phyloP scores from a whole-genome alignment of 2,888 invertebrate species.

The Cremastinae sp. region DNA sequence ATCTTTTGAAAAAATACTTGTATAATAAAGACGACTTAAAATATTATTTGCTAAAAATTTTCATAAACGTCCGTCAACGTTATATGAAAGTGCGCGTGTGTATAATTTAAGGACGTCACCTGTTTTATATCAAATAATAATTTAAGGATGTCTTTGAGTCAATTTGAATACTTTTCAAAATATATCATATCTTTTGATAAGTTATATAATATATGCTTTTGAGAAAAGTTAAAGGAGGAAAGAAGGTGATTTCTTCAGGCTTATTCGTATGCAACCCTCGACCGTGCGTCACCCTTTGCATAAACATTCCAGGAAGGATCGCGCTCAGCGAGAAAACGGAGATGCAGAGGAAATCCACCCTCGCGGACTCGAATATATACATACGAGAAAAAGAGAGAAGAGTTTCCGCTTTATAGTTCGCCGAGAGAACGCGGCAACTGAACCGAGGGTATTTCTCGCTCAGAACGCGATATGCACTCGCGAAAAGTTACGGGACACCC shows the following conservation, averaged over 20 bases:
- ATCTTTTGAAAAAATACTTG: too few species aligned
- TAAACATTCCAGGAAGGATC: constrained; percentile 62
- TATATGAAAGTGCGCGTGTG: too few species aligned
- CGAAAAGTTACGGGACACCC: constrained; percentile 37
- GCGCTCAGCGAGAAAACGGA: constrained; percentile 11
- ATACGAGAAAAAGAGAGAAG: constrained; percentile 45
- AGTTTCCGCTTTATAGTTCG: constrained; percentile 15
- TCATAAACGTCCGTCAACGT: too few species aligned
- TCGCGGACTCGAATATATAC: constrained; percentile 13
- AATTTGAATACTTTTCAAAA: too few species aligned
- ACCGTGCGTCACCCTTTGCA: constrained; percentile 60
- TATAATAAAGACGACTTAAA: too few species aligned
- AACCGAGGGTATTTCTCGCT: constrained; percentile 39
- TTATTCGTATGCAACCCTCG: constrained; percentile 22
- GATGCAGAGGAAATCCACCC: background rate
- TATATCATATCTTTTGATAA: too few species aligned
- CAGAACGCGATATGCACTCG: constrained; percentile 50
- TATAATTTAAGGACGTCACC: too few species aligned
- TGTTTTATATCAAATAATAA: too few species aligned
- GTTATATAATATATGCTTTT: too few species aligned
- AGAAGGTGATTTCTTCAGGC: too few species aligned
- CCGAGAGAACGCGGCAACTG: constrained; percentile 22
- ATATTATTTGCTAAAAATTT: too few species aligned
- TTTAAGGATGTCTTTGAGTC: too few species aligned
- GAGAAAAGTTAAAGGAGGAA: background rate